phyloP scores from a whole-genome alignment of 64 coral and sea anemone species.

The Stichodactyla mertensii region DNA sequence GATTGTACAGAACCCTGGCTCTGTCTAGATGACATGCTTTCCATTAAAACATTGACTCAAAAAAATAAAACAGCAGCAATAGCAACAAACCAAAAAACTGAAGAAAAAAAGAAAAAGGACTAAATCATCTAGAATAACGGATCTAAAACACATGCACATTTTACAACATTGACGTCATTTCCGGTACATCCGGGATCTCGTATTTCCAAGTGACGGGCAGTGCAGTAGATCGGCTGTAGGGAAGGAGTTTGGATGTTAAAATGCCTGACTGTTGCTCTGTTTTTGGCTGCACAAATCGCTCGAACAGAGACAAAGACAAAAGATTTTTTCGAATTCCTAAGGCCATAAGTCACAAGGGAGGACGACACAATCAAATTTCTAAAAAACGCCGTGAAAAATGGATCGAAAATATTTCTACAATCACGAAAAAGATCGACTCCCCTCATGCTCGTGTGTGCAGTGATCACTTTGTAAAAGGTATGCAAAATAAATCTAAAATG shows the following conservation, averaged over 20 bases:
- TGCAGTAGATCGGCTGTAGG: not conserved
- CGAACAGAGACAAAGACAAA: slow-evolving; percentile 39
- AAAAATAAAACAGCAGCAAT: too few relatives aligned
- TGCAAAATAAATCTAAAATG: not conserved
- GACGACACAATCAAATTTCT: slow-evolving; percentile 10
- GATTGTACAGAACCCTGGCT: too few relatives aligned
- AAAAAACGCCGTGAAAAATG: slow-evolving; percentile 38
- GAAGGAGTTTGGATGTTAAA: not conserved
- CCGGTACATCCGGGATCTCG: not conserved
- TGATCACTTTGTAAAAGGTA: slow-evolving; percentile 56
- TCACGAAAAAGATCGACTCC: slow-evolving; percentile 29
- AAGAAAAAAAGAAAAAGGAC: not conserved
- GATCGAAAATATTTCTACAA: slow-evolving; percentile 34
- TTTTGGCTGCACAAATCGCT: slow-evolving; percentile 51
- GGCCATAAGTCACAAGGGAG: slow-evolving; percentile 8
- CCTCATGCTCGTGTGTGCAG: slow-evolving; percentile 52
- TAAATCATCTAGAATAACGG: not conserved
- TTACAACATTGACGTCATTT: not conserved
- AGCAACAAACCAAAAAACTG: not conserved
- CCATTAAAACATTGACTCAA: too few relatives aligned
- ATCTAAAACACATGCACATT: not conserved
- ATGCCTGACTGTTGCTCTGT: slow-evolving; percentile 49
- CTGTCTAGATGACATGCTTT: too few relatives aligned
- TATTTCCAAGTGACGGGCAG: not conserved
- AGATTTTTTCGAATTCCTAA: slow-evolving; percentile 44